Percentiles rank a stretch among this genome's conserved stretches.
Evolutionary conservation across 2,113 vertebrate species (phyloP).

Genomic region (Alethe diademata): DNA sequence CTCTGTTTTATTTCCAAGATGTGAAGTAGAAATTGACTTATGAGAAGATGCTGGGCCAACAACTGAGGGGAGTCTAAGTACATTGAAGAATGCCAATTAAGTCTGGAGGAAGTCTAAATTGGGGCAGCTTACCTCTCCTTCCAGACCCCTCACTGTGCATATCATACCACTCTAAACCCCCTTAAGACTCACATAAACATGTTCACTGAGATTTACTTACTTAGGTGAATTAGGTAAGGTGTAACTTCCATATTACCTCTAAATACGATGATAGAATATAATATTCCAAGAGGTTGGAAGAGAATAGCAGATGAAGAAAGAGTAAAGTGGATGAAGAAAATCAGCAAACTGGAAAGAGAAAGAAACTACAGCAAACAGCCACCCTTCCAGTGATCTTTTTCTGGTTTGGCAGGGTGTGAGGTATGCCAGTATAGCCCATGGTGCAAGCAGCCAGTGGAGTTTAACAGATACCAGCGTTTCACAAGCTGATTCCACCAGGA

Average conservation of each 20-base stretch:
- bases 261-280: background rate
- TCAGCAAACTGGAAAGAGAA: background rate
- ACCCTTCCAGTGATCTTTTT: background rate
- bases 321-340: background rate
- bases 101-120: slow-evolving; percentile 25
- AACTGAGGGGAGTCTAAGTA: background rate
- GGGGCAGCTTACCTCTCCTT: slow-evolving; percentile 2
- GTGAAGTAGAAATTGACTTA: slow-evolving; percentile 64
- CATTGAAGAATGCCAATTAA: slow-evolving; percentile 42
- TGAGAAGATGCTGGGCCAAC: slow-evolving; percentile 49
- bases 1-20: slow-evolving; percentile 68
- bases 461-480: background rate
- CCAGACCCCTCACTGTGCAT: background rate
- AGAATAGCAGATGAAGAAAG: background rate
- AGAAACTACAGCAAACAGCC: background rate
- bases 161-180: background rate
- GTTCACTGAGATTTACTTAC: background rate
- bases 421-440: accelerated
- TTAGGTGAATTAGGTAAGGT: background rate
- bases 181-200: background rate
- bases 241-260: background rate
- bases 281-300: background rate
- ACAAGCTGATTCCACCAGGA: background rate
- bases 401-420: background rate
- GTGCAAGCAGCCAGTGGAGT: background rate